Evolutionary conservation across 2,888 invertebrate genomes (phyloP).

Genomic region (Acrobasis repandana): DNA sequence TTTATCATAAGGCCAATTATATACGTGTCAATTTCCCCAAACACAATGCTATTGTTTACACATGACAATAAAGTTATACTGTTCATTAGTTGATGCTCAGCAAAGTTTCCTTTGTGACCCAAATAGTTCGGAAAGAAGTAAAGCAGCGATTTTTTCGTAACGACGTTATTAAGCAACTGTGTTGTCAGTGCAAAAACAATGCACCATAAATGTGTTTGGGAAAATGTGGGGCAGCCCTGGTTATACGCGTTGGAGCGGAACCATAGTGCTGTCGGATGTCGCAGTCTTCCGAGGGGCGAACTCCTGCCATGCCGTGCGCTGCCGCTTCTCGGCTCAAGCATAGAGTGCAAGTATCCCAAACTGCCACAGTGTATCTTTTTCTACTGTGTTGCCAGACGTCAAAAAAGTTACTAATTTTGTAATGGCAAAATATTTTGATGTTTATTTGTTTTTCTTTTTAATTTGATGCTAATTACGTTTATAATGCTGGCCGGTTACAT

Average conservation of each 20-base stretch:
- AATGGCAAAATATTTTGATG: background rate
- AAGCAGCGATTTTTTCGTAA: conserved; percentile 20
- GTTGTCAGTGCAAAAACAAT: conserved; percentile 58
- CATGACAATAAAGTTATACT: conserved; percentile 5
- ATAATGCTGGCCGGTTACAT: background rate
- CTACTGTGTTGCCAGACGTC: conserved; percentile 1
- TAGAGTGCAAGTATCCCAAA: conserved; percentile 74
- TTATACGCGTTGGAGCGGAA: conserved; percentile 63
- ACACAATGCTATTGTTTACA: conserved; percentile 20
- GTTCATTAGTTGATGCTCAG: conserved; percentile 12
- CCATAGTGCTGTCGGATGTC: conserved; percentile 36
- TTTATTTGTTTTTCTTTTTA: background rate
- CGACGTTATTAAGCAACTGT: conserved; percentile 15
- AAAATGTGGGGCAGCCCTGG: conserved; percentile 70
- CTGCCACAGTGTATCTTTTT: conserved; percentile 20
- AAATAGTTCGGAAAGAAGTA: conserved; percentile 16
- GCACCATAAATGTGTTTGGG: conserved; percentile 61
- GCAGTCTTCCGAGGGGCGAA: conserved; percentile 44
- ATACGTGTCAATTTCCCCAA: conserved; percentile 14
- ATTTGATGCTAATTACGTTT: background rate
- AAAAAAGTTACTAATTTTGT: background rate
- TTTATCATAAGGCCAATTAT: background rate
- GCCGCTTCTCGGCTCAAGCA: conserved; percentile 62
- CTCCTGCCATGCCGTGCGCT: conserved; percentile 73
- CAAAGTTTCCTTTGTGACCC: conserved; percentile 17